Conservation (phyloP, 2,113 vertebrate genomes). For the Hymenochirus boettgeri region DNA sequence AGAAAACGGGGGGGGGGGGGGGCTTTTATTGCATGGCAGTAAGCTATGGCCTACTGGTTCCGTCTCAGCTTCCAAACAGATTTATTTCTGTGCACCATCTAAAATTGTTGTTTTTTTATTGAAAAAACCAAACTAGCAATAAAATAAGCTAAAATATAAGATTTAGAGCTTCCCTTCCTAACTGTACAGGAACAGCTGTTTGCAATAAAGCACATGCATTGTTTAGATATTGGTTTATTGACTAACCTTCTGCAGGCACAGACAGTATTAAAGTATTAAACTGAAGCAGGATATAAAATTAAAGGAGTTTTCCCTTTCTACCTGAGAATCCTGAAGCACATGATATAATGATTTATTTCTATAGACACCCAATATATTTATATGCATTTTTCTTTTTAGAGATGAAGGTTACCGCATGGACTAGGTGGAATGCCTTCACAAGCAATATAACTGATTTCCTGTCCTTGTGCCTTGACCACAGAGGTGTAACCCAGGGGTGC, state of each 20-base stretch:
- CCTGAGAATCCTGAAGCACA: constrained; percentile 32
- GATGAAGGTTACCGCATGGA: constrained; percentile 17
- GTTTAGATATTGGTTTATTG: not conserved
- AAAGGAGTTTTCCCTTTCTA: constrained; percentile 4
- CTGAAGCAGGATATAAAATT: not conserved
- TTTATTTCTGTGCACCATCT: too few relatives aligned
- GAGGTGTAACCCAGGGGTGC: constrained; percentile 19
- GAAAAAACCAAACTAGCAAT: constrained; percentile 28
- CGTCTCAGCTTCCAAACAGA: not conserved
- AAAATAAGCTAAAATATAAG: not conserved
- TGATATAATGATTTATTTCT: constrained; percentile 11
- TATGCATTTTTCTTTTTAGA: constrained; percentile 18
- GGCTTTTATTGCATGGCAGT: not conserved
- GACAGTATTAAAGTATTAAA: not conserved
- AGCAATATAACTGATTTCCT: constrained; percentile 34
- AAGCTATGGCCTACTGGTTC: not conserved
- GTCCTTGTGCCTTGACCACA: constrained; percentile 36
- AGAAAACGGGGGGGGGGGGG: too few relatives aligned
- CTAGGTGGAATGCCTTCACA: constrained; percentile 12
- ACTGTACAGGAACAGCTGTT: constrained; percentile 6
- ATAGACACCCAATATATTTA: constrained; percentile 23
- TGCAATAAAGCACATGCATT: constrained; percentile 34
- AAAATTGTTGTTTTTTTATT: too few relatives aligned
- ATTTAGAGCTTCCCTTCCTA: constrained; percentile 6
- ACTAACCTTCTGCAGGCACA: not conserved